Conservation (phyloP, 2,797 vertebrate genomes). For the Botia kubotai region DNA sequence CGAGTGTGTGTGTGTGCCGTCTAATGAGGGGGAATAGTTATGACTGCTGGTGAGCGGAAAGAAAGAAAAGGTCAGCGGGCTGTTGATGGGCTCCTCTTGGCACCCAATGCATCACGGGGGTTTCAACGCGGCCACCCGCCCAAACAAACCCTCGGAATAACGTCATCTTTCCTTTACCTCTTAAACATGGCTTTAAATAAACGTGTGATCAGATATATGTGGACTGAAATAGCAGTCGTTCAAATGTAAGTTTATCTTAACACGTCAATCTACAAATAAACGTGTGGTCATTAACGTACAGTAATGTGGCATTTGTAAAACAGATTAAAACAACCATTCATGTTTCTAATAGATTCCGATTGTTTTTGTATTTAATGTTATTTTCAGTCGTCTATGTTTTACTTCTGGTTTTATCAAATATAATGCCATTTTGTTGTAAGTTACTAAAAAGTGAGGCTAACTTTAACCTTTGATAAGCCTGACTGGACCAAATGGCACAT, state of each 20-base stretch:
- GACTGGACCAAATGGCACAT: constrained; percentile 8
- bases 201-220: no score
- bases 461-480: not conserved
- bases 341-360: not conserved
- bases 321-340: no score
- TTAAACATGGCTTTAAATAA: not conserved
- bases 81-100: constrained; percentile 59
- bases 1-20: constrained; percentile 54
- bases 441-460: not conserved
- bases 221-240: no score
- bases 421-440: not conserved
- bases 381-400: not conserved
- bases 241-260: no score
- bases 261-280: not conserved
- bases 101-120: constrained; percentile 60
- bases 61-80: constrained; percentile 79
- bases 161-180: not conserved
- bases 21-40: constrained; percentile 81
- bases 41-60: constrained; percentile 70
- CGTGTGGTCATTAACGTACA: not conserved
- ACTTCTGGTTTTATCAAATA: not conserved
- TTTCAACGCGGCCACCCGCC: constrained; percentile 55
- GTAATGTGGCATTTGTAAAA: no score
- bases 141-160: constrained; percentile 37
- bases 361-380: not conserved